phyloP scores from a whole-genome alignment of 2,888 invertebrate genomes.

The Eupithecia subumbrata region DNA sequence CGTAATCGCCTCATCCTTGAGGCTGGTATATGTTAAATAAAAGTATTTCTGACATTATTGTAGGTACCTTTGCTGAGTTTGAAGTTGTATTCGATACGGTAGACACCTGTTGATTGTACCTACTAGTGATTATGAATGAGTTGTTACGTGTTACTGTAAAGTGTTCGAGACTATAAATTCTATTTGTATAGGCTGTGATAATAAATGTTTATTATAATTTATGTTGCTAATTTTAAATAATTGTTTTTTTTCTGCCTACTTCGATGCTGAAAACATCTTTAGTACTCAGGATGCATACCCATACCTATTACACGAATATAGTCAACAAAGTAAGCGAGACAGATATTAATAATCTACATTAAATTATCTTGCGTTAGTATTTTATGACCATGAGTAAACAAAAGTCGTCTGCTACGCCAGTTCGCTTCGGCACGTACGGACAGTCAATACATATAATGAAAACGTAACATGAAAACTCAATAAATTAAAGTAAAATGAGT shows the following conservation, averaged over 20 bases:
- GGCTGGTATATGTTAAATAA: constrained; percentile 33
- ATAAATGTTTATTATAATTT: constrained; percentile 40
- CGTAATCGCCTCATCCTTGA: constrained; percentile 49
- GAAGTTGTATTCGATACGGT: constrained; percentile 36
- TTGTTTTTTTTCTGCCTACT: neutral
- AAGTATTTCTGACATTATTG: constrained; percentile 49
- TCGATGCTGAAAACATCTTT: neutral
- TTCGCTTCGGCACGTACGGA: constrained; percentile 12
- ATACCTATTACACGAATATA: neutral
- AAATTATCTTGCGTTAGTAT: neutral
- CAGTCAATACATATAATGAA: constrained; percentile 12
- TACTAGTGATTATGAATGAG: constrained; percentile 2
- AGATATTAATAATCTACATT: neutral
- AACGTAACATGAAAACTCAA: neutral
- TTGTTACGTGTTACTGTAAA: constrained; percentile 13
- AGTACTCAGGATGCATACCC: neutral
- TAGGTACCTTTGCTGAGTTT: constrained; percentile 25
- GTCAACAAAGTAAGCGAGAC: neutral
- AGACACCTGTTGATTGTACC: constrained; percentile 6
- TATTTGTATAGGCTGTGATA: constrained; percentile 69
- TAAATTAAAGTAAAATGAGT: constrained; percentile 24
- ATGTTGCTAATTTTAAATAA: constrained; percentile 22
- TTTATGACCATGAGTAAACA: constrained; percentile 23
- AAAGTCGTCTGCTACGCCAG: constrained; percentile 7
- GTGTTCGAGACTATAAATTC: constrained; percentile 47